phyloP scores from a whole-genome alignment of 2,113 vertebrate species.

The Abramis brama region DNA sequence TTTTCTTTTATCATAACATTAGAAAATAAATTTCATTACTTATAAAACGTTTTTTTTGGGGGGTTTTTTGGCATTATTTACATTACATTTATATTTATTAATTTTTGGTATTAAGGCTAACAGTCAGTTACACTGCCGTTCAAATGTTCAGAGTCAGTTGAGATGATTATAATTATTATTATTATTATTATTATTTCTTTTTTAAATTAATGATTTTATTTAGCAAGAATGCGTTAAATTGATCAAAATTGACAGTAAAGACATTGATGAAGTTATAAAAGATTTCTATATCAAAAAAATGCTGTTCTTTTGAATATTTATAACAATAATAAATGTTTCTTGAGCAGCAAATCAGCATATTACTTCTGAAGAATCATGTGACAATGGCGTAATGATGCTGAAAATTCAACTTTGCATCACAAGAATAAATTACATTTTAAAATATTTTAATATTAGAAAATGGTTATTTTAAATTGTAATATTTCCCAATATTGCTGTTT shows the following conservation, averaged over 20 bases:
- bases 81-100: too few species aligned
- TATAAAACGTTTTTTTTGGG: too few species aligned
- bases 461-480: neutral
- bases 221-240: neutral
- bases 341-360: neutral
- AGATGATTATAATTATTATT: neutral
- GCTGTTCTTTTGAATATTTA: too few species aligned
- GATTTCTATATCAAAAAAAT: too few species aligned
- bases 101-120: too few species aligned
- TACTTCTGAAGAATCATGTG: neutral
- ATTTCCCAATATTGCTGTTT: neutral
- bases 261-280: too few species aligned
- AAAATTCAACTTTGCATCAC: neutral
- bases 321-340: neutral
- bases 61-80: too few species aligned
- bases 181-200: too few species aligned
- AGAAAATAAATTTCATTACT: too few species aligned
- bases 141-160: neutral
- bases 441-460: neutral
- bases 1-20: neutral
- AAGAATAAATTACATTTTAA: neutral
- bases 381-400: neutral
- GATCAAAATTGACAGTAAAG: neutral
- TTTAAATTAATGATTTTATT: neutral
- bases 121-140: neutral